Evolutionary conservation across 2,113 vertebrate species (phyloP), one percentile per base, ranked within the genome.

Genomic region (Cairina moschata): DNA sequence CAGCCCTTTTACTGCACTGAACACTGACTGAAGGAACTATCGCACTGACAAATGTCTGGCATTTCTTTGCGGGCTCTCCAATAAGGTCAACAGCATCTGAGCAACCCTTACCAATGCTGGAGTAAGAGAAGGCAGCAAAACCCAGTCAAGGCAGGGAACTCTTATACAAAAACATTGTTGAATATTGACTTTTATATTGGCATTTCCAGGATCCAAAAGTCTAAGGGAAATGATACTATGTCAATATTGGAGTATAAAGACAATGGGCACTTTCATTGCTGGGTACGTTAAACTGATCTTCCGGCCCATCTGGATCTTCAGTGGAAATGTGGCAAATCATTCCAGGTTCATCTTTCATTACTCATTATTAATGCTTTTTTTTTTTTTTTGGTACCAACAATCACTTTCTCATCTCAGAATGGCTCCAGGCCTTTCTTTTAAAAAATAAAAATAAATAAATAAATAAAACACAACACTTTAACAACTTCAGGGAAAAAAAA

Each of bases 191-290:
- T 82, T 86, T 14, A 68, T 56, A 32, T 32, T 76, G 68, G 21
- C 56, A 86, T 81, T 94, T 94, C 31, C 76, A 83, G 62, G 76
- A 80, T 50, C 48, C 48, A 13, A 84, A 84, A 92, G 40, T 50
- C 13, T 72, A 50, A 88, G 86, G 58, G 42, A 95, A 90, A 93
- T 81, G 1, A 54, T 62, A 76, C 82, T 88, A 52, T 75, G 83
- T 88, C 91, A 94, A 86, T 75, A 96, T 40, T 67, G 56, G 8
- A 58, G 58, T 10, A 18, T 18, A 75, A 68, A 86, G 29, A 94
- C 93, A 96, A 96, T 67, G 52, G 42, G 38, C 16, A 78, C 79
- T 91, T 94, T 95, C 77, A 93, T 68, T 78, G 38, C 65, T 63
- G 40, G 5, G 21, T 83, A 62, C 2, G 5, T 94, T 93, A 88